phyloP scores from a whole-genome alignment of 1,140 invertebrate genomes.

The Steinernema khuongi region DNA sequence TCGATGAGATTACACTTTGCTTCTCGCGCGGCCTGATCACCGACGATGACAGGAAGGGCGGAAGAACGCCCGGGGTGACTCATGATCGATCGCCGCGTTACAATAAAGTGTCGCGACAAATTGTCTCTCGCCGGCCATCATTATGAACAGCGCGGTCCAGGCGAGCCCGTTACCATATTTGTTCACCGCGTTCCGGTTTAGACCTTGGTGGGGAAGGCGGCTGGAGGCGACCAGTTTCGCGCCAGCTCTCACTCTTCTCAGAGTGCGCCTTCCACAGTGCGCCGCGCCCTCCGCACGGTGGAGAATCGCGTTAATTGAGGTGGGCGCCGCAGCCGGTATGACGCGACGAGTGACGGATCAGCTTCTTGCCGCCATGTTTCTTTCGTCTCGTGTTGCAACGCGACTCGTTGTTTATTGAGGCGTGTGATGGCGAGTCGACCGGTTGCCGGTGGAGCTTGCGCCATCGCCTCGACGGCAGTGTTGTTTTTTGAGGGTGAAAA shows the following conservation, averaged over 20 bases:
- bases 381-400: neutral
- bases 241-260: neutral
- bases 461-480: neutral
- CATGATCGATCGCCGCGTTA: neutral
- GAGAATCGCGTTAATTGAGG: neutral
- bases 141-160: neutral
- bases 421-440: neutral
- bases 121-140: neutral
- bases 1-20: neutral
- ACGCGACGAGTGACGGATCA: no score
- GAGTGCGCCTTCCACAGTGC: neutral
- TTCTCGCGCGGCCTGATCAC: neutral
- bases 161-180: neutral
- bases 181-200: neutral
- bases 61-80: neutral
- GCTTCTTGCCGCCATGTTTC: neutral
- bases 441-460: neutral
- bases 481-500: neutral
- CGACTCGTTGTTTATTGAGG: neutral
- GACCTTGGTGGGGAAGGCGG: neutral
- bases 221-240: neutral
- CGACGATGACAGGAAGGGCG: neutral
- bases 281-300: neutral
- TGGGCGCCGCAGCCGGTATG: no score
- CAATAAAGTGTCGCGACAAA: neutral